Evolutionary conservation across 2,113 vertebrate genomes (phyloP), one percentile per base, ranked within the genome.

Genomic region (Ciconia boyciana): DNA sequence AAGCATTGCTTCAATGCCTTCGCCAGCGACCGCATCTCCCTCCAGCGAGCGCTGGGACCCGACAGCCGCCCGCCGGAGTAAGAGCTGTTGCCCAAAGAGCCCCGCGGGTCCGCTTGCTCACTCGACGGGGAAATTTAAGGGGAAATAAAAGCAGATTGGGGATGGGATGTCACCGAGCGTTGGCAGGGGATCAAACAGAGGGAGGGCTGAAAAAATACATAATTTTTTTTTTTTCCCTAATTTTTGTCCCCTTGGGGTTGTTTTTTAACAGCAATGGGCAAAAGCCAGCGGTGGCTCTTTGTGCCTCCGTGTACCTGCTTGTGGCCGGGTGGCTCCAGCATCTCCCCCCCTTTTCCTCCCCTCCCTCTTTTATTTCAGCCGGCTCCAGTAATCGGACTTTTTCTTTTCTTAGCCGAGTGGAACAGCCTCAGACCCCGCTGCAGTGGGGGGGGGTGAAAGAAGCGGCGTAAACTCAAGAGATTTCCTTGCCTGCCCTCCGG

Each of bases 1-100:
- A 98, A 99, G 29, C 99, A 99, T 93, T 99, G 99, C 83, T 99
- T 99, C 98, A 99, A 99, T 71, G 99, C 99, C 97, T 99, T 99
- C 86, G 99, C 99, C 97, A 99, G 99, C 41, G 99, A 99, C 95
- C 99, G 97, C 55, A 99, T 99, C 97, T 99, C 99, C 9, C 98
- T 99, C 51, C 99, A 99, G 95, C 98, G 99, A 2, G 98, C 98
- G 43, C 98, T 99, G 64, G 99, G 99, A 29, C 99, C 99, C 1
- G 99, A 99, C 98, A 99, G 98, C 3, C 98, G 99, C 65, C 99
- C 99, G 3, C 98, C 98, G 11, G 99, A 99, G 99, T 99, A 98
- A 99, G 99, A 81, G 46, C 46, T 16, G 1, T 11, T 6, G 1
- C 41, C 41, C 28, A 36, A 8, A 39, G 20, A 52, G 39, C 77